Base-by-base conservation (phyloP, 2,113 vertebrate genomes). In the Myiagra hebetior region DNA sequence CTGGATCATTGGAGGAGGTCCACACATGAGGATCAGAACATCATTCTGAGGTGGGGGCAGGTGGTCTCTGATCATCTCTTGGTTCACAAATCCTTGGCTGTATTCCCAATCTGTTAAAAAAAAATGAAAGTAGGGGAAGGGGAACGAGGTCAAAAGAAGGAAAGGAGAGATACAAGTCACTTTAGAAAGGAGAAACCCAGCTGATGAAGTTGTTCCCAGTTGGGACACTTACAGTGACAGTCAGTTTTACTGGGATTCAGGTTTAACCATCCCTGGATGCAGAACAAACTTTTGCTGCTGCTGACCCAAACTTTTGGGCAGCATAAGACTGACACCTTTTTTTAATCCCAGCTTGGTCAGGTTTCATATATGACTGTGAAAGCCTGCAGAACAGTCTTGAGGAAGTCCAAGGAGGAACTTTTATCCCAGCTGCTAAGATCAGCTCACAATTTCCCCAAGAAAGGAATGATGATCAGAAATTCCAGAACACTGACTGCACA, bases 1-100 rank as follows among this genome's bases (percentile, higher is more conserved):
- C 98, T 99, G 99, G 97, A 99, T 99, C 99, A 99, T 99, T 4
- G 99, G 99, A 8, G 99, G 99, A 12, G 99, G 99, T 2, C 99
- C 99, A 5, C 99, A 99, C 99, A 99, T 99, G 68, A 99, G 98
- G 85, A 99, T 97, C 78, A 99, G 98, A 8, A 98, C 98, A 76
- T 99, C 98, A 0, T 98, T 98, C 3, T 98, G 87, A 0, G 99
- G 98, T 0, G 98, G 97, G 0, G 99, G 99, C 33, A 99, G 98
- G 76, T 98, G 99, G 5, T 98, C 97, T 52, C 97, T 98, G 80
- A 99, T 97, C 99, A 99, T 99, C 46, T 99, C 98, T 74, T 99
- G 98, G 23, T 89, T 99, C 98, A 99, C 99, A 89, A 99, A 99
- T 75, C 99, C 99, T 80, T 99, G 95, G 93, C 99, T 99, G 98